Evolutionary conservation across 2,888 invertebrate genomes (phyloP).

Genomic region (Lomographa bimaculata): DNA sequence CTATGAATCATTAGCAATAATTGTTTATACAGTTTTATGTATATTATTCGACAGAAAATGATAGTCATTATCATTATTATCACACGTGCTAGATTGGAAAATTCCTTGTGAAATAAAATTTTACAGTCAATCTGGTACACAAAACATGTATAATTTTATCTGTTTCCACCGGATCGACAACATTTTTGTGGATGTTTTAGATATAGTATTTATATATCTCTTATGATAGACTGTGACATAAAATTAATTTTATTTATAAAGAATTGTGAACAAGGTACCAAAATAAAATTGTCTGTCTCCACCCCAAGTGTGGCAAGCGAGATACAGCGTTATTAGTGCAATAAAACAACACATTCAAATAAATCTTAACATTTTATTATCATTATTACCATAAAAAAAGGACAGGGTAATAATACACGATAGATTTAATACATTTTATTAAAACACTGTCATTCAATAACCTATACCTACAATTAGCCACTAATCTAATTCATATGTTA

Average conservation of each 20-base stretch:
- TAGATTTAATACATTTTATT: constrained; percentile 56
- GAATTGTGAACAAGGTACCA: constrained; percentile 2
- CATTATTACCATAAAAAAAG: constrained; percentile 43
- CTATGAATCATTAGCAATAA: no score
- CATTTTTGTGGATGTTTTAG: no score
- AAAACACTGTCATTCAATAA: constrained; percentile 37
- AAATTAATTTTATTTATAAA: no score
- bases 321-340: constrained; percentile 59
- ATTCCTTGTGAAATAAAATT: no score
- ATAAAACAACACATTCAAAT: constrained; percentile 66
- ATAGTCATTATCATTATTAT: no score
- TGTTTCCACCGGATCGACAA: no score
- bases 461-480: constrained; percentile 43
- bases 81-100: no score
- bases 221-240: no score
- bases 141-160: no score
- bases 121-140: neutral
- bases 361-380: constrained; percentile 59
- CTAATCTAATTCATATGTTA: constrained; percentile 53
- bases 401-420: constrained; percentile 46
- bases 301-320: constrained; percentile 33
- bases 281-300: constrained; percentile 6
- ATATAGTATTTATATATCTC: no score
- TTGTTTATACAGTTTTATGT: no score
- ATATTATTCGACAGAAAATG: no score